phyloP scores from a whole-genome alignment of 2,113 vertebrate genomes.

The Noctilio leporinus region DNA sequence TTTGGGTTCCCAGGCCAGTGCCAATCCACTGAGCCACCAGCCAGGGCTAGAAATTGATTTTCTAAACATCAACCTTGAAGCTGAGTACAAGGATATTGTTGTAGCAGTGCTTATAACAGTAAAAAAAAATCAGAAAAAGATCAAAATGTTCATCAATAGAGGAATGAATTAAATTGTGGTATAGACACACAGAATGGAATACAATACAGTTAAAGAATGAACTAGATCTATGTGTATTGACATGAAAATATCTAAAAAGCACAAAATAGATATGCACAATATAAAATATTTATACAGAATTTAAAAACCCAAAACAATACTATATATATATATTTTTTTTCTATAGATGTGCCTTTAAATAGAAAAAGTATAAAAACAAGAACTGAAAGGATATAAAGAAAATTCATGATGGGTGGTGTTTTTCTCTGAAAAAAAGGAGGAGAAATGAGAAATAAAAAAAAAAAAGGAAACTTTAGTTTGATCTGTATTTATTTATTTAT shows the following conservation, averaged over 20 bases:
- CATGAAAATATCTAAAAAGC: background rate
- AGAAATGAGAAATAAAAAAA: background rate
- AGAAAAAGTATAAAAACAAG: background rate
- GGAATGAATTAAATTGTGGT: background rate
- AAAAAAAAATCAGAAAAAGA: background rate
- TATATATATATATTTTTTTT: background rate
- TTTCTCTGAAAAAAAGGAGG: background rate
- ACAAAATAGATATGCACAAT: background rate
- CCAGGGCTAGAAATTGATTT: background rate
- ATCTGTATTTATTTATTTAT: background rate
- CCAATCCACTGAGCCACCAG: too few relatives aligned
- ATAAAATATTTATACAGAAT: background rate
- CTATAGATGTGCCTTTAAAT: background rate
- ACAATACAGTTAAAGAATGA: background rate
- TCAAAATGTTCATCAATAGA: background rate
- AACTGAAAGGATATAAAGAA: background rate
- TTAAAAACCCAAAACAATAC: slow-evolving; percentile 11
- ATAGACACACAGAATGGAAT: background rate
- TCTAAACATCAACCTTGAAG: background rate
- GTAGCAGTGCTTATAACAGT: background rate
- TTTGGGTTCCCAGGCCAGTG: too few relatives aligned
- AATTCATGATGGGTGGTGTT: background rate
- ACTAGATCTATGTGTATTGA: background rate
- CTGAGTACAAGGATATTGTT: background rate
- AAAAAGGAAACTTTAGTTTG: background rate